Base-by-base conservation (phyloP, 2,113 vertebrate species). In the Passer domesticus region DNA sequence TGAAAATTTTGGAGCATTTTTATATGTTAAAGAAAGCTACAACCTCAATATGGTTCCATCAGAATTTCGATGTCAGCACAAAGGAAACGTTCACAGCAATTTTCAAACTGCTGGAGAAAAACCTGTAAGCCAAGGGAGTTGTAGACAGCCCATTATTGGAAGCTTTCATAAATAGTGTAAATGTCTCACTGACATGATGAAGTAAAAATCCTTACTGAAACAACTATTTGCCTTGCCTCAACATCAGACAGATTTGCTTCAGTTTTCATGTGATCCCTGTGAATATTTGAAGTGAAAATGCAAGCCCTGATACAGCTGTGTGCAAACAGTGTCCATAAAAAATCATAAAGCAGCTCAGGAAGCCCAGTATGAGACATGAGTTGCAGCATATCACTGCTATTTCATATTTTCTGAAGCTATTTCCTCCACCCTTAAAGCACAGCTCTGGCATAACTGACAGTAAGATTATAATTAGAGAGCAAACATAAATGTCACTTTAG, bases 251-350 rank as follows among this genome's bases (percentile, higher is more conserved):
- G 98, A 91, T 98, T 99, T 59, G 98, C 98, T 92, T 99, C 98
- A n/a, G 98, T 98, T 97, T 99, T 99, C 97, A 98, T 98, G 55
- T 98, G 95, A 97, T 99, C 98, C 95, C 98, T 99, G 49, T 97
- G 98, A 97, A 99, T 35, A 76, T 58, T 1, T 58, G 58, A 84
- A 84, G 80, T 50, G 58, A 70, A 64, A 78, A 84, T 43, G 20
- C 31, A 58, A 84, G 43, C 13, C 13, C 56, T 70, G 64, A 44
- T 78, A 58, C 43, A 44, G 43, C 73, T 84, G 58, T 78, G 33
- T 64, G 44, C 13, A 72, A 84, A 56, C 25, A 49, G 49, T 37
- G 56, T 21, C 56, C 72, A 37, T 37, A 21, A 50, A 52, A 72
- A 78, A 52, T 52, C 24, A 6, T 22, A 52, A 72, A 28, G 31